A percentile compares a stretch with the other conserved stretches of the same genome.
Conservation (phyloP, 2,888 invertebrate species). For the Platycnemis pennipes region DNA sequence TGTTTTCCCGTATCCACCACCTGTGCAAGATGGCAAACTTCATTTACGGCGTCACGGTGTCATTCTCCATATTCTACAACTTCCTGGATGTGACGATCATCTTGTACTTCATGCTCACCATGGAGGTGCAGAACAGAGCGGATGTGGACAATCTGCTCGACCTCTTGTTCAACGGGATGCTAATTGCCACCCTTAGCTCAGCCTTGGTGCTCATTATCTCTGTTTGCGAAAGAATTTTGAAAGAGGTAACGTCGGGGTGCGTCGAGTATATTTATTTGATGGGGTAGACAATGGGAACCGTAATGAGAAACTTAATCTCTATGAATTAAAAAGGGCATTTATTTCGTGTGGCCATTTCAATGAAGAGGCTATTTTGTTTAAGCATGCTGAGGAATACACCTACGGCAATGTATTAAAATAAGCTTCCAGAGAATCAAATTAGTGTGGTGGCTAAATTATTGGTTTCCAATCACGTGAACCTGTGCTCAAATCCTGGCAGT, state of each 20-base stretch:
- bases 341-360: no score
- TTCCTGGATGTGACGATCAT: background rate
- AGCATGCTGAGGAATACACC: no score
- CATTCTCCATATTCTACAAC: slow-evolving; percentile 5
- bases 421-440: no score
- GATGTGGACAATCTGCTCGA: background rate
- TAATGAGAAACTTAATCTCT: no score
- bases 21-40: background rate
- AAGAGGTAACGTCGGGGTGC: slow-evolving; percentile 25
- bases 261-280: no score
- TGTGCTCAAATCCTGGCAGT: no score
- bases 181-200: background rate
- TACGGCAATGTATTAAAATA: no score
- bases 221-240: background rate
- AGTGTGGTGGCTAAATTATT: no score
- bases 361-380: no score
- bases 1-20: background rate
- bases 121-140: slow-evolving; percentile 12
- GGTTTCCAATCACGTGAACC: no score
- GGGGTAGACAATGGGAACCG: no score
- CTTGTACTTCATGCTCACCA: background rate
- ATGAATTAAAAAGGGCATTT: no score
- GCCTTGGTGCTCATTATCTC: background rate
- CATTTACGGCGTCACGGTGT: background rate
- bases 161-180: background rate